A percentile compares a stretch with the other conserved stretches of the same genome.
Evolutionary conservation across 1,140 invertebrate species (phyloP).

Genomic region (Rhopalosiphum maidis): DNA sequence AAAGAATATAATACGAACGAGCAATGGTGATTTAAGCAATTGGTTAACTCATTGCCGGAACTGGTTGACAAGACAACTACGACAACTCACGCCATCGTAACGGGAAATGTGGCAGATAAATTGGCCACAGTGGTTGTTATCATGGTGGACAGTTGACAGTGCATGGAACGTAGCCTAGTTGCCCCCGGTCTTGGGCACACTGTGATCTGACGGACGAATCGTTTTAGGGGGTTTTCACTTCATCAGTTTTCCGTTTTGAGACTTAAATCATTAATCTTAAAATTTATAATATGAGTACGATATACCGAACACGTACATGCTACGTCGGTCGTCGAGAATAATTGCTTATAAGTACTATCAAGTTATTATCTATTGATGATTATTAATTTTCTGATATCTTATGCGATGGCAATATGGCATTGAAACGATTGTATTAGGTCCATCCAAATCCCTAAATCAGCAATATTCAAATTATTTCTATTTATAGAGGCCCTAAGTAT

Average conservation of each 20-base stretch:
- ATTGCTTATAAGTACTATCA: neutral
- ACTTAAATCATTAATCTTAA: no score
- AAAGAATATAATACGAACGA: neutral
- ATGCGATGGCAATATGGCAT: neutral
- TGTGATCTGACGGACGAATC: neutral
- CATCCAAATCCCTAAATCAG: neutral
- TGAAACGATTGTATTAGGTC: neutral
- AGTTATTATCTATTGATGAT: neutral
- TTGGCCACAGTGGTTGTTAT: slow-evolving; percentile 43
- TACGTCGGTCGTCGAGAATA: neutral
- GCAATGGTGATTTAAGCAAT: neutral
- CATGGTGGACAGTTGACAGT: neutral
- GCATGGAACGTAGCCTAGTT: neutral
- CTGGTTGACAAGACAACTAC: slow-evolving; percentile 10
- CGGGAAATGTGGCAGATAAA: slow-evolving; percentile 42
- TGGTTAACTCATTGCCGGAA: neutral
- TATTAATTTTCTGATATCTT: neutral
- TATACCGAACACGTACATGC: neutral
- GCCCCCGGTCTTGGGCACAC: neutral
- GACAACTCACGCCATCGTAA: slow-evolving; percentile 55
- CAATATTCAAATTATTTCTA: neutral
- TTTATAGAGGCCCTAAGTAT: neutral
- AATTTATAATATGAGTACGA: neutral
- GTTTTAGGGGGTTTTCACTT: neutral
- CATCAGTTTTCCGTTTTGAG: no score